Conservation (phyloP, 1,140 invertebrate genomes). For the Sminthurides bifidus region DNA sequence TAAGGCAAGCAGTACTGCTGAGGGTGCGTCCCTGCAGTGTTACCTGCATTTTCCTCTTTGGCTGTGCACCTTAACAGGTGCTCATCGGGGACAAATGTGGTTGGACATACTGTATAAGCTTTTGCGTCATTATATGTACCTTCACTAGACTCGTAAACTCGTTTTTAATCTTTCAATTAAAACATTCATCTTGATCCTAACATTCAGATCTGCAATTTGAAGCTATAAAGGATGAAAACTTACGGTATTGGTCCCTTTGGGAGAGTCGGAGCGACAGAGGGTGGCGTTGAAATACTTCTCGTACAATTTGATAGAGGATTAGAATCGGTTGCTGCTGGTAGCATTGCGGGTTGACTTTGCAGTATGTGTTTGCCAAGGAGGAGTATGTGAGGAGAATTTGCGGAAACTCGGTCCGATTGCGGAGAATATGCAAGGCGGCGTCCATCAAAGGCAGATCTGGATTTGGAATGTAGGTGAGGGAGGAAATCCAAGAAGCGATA, state of each 20-base stretch:
- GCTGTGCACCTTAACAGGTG: too few relatives aligned
- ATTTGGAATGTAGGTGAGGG: slow-evolving; percentile 39
- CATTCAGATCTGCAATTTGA: neutral
- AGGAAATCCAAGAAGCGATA: slow-evolving; percentile 40
- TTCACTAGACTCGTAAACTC: too few relatives aligned
- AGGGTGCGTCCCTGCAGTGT: too few relatives aligned
- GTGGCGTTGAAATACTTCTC: slow-evolving; percentile 14
- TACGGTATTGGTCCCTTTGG: slow-evolving; percentile 16
- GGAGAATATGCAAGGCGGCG: slow-evolving; percentile 36
- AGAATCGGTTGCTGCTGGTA: slow-evolving; percentile 14
- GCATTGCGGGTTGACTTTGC: slow-evolving; percentile 26
- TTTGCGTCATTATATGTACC: too few relatives aligned
- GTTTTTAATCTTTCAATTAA: too few relatives aligned
- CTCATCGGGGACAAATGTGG: too few relatives aligned
- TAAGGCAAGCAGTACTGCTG: too few relatives aligned
- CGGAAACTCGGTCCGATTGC: slow-evolving; percentile 28
- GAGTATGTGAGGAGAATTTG: slow-evolving; percentile 39
- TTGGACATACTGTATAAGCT: too few relatives aligned
- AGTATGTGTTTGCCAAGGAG: slow-evolving; percentile 40
- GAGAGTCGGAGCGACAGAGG: slow-evolving; percentile 14
- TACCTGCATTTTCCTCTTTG: too few relatives aligned
- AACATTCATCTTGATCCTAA: too few relatives aligned
- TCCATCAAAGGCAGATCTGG: slow-evolving; percentile 39
- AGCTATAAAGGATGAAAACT: neutral
- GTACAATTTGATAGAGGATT: slow-evolving; percentile 19